Percentiles rank a stretch among this genome's conserved stretches.
phyloP scores from a whole-genome alignment of 2,888 invertebrate species.

The Punctoribates punctum region DNA sequence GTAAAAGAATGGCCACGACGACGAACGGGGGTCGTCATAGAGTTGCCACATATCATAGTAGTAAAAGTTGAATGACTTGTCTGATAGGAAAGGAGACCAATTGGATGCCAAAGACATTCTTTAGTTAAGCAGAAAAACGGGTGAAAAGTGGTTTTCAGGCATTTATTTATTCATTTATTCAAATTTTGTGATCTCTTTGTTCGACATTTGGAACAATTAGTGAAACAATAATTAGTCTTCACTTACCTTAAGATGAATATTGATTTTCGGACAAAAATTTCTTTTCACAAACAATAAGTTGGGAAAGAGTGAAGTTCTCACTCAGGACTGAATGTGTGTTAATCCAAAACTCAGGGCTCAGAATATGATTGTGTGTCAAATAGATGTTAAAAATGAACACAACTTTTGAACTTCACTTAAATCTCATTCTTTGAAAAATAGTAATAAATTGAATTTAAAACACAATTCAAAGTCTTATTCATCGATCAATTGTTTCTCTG shows the following conservation, averaged over 20 bases:
- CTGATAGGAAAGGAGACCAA: constrained; percentile 4
- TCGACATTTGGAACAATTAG: background rate
- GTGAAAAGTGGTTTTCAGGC: background rate
- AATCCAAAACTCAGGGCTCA: too few species aligned
- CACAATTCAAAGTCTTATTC: background rate
- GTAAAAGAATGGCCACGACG: constrained; percentile 26
- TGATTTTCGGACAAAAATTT: too few species aligned
- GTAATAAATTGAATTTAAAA: background rate
- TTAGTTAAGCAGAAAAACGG: background rate
- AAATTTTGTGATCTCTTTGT: background rate
- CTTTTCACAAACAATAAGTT: too few species aligned
- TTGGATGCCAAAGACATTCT: constrained; percentile 22
- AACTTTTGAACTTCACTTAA: background rate
- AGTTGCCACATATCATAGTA: constrained; percentile 32
- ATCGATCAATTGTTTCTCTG: constrained; percentile 27
- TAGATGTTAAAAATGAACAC: background rate
- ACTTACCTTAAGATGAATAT: too few species aligned
- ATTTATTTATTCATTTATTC: background rate
- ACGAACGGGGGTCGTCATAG: constrained; percentile 27
- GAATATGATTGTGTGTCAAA: background rate
- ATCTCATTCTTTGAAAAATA: background rate
- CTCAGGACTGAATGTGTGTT: too few species aligned
- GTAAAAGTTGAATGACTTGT: constrained; percentile 38
- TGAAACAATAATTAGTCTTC: too few species aligned
- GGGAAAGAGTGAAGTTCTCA: too few species aligned